Conservation (phyloP, 2,888 invertebrate genomes). For the Chrysomela aeneicollis region DNA sequence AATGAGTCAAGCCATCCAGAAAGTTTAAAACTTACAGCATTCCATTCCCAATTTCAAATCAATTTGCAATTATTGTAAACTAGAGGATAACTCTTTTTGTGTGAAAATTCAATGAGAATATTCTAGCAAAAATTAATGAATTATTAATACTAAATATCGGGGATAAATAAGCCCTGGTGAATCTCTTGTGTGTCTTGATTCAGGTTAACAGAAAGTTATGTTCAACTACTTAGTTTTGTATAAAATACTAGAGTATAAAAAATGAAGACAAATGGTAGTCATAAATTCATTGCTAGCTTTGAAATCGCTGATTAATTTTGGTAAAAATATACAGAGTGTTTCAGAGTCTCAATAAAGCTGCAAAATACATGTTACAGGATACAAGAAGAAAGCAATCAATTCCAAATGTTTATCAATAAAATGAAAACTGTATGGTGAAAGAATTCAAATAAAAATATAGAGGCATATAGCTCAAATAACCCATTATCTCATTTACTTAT, state of each 20-base stretch:
- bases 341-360: too few relatives aligned
- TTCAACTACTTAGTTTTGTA: conserved; percentile 15
- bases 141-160: too few relatives aligned
- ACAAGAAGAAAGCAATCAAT: too few relatives aligned
- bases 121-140: too few relatives aligned
- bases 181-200: not conserved
- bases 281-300: conserved; percentile 42
- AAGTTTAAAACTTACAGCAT: not conserved
- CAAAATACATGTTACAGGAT: too few relatives aligned
- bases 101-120: too few relatives aligned
- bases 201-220: conserved; percentile 3
- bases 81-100: too few relatives aligned
- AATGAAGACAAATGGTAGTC: conserved; percentile 41
- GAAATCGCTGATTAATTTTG: conserved; percentile 34
- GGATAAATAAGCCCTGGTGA: too few relatives aligned
- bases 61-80: not conserved
- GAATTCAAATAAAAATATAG: not conserved
- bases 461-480: conserved; percentile 39
- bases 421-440: conserved; percentile 2
- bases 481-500: conserved; percentile 31
- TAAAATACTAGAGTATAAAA: conserved; percentile 47
- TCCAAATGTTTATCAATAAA: too few relatives aligned
- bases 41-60: not conserved
- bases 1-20: not conserved
- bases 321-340: conserved; percentile 19